phyloP scores from a whole-genome alignment of 2,797 vertebrate species.

The Echiichthys vipera region DNA sequence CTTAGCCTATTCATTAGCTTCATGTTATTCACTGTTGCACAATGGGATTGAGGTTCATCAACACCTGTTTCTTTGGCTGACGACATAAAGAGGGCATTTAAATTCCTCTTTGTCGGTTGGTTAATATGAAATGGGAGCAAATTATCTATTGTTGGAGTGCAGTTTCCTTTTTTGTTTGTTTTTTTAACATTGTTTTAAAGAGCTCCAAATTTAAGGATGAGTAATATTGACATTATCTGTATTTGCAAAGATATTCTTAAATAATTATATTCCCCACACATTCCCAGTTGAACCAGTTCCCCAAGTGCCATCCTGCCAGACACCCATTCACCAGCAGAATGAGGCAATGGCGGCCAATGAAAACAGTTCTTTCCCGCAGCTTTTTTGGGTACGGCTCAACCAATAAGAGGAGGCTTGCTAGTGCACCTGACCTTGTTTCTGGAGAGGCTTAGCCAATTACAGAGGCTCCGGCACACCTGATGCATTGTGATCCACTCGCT shows the following conservation, averaged over 20 bases:
- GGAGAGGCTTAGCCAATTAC: conserved; percentile 69
- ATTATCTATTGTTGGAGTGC: conserved; percentile 43
- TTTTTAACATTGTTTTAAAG: conserved; percentile 16
- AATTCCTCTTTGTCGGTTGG: conserved; percentile 57
- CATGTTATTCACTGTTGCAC: conserved; percentile 77
- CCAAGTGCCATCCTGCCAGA: conserved; percentile 66
- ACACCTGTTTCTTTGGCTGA: conserved; percentile 78
- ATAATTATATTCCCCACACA: conserved; percentile 48
- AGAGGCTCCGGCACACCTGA: conserved; percentile 73
- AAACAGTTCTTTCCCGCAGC: conserved; percentile 58
- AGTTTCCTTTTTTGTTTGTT: background rate
- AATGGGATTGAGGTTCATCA: conserved; percentile 76
- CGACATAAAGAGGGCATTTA: conserved; percentile 67
- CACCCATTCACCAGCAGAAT: conserved; percentile 69
- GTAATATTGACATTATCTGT: conserved; percentile 3
- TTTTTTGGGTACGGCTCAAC: conserved; percentile 70
- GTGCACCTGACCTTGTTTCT: conserved; percentile 81
- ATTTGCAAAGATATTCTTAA: conserved; percentile 32
- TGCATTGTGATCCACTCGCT: conserved; percentile 61
- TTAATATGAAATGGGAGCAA: conserved; percentile 69
- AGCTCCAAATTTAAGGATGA: conserved; percentile 2
- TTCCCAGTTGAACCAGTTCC: conserved; percentile 61
- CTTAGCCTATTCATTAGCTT: conserved; percentile 79
- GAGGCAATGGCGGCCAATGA: conserved; percentile 66
- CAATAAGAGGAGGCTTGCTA: conserved; percentile 59